phyloP scores from a whole-genome alignment of 2,797 vertebrate species.

The Pangasius macronema region DNA sequence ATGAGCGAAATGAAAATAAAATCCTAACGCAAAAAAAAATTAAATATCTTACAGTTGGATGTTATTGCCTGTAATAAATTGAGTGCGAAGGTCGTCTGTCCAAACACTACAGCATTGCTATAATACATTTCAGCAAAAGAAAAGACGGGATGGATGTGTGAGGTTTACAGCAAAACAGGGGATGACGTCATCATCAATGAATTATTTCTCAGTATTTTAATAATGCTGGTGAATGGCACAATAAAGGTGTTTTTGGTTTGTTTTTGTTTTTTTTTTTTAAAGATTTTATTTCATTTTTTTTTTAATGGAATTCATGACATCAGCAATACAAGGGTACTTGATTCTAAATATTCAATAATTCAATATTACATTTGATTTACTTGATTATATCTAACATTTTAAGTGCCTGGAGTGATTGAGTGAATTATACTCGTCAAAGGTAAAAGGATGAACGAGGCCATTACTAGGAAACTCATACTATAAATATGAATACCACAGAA shows the following conservation, averaged over 20 bases:
- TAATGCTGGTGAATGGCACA: constrained; percentile 53
- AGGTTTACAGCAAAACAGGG: not conserved
- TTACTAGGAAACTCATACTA: constrained; percentile 1
- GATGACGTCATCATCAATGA: not conserved
- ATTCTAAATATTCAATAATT: constrained; percentile 24
- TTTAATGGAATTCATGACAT: constrained; percentile 19
- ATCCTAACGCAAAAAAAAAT: constrained; percentile 42
- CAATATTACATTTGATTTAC: constrained; percentile 15
- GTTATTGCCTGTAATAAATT: constrained; percentile 76
- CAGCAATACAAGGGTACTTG: constrained; percentile 12
- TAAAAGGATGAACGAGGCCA: not conserved
- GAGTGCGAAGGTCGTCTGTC: constrained; percentile 69
- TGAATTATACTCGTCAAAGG: not conserved
- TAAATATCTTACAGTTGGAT: constrained; percentile 76
- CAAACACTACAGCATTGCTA: constrained; percentile 69
- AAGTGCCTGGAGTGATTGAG: constrained; percentile 8
- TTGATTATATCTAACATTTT: not conserved
- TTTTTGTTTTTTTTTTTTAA: not conserved
- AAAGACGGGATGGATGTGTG: constrained; percentile 45
- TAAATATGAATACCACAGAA: constrained; percentile 19
- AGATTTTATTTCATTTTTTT: not conserved
- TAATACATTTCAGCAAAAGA: constrained; percentile 58
- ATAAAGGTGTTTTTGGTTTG: not conserved
- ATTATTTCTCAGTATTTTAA: not conserved
- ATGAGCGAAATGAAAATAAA: constrained; percentile 64